A percentile compares a stretch with the other conserved stretches of the same genome.
These are phyloP conservation scores for Nipponia nippon DNA, from an alignment of 2,113 vertebrate genomes.

Conservation along the genomic window DNA sequence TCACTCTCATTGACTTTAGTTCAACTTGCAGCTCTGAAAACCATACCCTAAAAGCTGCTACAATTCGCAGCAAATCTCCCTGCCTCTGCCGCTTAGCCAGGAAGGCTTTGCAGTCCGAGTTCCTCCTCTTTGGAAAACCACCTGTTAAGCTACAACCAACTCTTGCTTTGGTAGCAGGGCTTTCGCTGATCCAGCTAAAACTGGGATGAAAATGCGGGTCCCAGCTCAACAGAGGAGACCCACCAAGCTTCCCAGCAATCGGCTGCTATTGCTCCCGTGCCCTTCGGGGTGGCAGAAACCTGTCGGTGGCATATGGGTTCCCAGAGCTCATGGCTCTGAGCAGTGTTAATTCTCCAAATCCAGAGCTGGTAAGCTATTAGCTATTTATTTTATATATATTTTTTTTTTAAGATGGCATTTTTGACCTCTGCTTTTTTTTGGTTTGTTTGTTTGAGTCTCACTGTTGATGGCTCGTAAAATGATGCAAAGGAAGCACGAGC, in stretches of 20 bases:
- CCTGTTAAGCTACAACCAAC: not conserved
- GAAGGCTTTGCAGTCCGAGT: not conserved
- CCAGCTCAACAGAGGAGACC: not conserved
- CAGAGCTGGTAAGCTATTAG: not conserved
- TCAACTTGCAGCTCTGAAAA: not conserved
- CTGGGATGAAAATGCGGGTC: not conserved
- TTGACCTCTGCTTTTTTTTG: not conserved
- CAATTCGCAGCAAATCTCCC: not conserved
- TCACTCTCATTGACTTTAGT: not conserved
- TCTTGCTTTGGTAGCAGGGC: not conserved
- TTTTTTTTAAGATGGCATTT: not conserved
- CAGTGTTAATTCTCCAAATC: not conserved
- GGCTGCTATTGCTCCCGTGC: not conserved
- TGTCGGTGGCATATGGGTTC: not conserved
- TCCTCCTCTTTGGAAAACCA: constrained; percentile 23
- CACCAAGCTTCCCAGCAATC: not conserved
- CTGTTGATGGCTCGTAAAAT: not conserved
- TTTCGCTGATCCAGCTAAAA: accelerated
- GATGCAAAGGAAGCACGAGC: not conserved
- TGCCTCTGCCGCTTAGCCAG: not conserved
- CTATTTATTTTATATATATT: too few species aligned
- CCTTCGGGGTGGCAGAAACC: not conserved
- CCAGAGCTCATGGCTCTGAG: not conserved
- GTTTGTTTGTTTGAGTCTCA: not conserved
- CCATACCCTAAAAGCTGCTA: not conserved